These are phyloP conservation scores for Pachypanchax playfairii DNA, from an alignment of 2,113 vertebrate genomes.

Conservation along the genomic window DNA sequence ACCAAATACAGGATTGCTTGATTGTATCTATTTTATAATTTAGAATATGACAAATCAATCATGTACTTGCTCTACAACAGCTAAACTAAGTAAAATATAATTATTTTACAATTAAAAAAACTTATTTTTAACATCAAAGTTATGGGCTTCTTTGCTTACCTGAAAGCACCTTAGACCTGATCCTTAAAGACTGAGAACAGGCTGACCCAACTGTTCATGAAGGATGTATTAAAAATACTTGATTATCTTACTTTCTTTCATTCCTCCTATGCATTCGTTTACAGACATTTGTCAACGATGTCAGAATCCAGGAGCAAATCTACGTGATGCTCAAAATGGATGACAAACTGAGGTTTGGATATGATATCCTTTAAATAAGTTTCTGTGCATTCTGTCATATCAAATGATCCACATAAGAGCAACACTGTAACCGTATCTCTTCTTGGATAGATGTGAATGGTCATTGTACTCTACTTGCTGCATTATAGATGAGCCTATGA, in stretches of 20 bases:
- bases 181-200: too few species aligned
- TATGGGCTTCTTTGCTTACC: too few species aligned
- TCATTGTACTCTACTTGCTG: slow-evolving; percentile 43
- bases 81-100: too few species aligned
- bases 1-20: too few species aligned
- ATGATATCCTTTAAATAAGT: slow-evolving; percentile 91
- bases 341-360: slow-evolving; percentile 97
- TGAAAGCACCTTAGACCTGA: too few species aligned
- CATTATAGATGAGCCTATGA: slow-evolving; percentile 59
- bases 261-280: slow-evolving; percentile 52
- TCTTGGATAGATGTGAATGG: slow-evolving; percentile 39
- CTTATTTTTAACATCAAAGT: too few species aligned
- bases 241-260: too few species aligned
- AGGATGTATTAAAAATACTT: background rate
- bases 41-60: too few species aligned
- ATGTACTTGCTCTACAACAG: too few species aligned
- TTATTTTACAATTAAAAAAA: too few species aligned
- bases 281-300: slow-evolving; percentile 96
- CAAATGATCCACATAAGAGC: background rate
- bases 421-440: slow-evolving; percentile 51
- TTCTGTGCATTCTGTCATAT: background rate
- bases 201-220: background rate
- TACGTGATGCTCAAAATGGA: slow-evolving; percentile 94
- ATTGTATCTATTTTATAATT: too few species aligned
- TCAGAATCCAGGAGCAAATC: slow-evolving; percentile 93